phyloP scores from a whole-genome alignment of 2,888 invertebrate genomes.

The Agrenia bidenticulata region DNA sequence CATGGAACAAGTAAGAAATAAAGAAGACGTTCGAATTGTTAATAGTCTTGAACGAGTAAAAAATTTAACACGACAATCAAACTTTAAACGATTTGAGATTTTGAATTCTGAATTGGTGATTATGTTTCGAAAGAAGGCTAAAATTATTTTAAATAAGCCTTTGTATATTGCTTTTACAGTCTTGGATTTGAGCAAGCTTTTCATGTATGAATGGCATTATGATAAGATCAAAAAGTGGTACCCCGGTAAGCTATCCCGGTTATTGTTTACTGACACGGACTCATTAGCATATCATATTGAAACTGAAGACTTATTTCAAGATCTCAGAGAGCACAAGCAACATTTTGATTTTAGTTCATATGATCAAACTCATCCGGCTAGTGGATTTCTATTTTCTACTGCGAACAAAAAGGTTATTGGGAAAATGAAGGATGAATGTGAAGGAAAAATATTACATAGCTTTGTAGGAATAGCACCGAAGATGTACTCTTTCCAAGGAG shows the following conservation, averaged over 20 bases:
- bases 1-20: too few relatives aligned
- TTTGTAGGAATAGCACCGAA: slow-evolving; percentile 48
- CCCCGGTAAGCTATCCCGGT: slow-evolving; percentile 5
- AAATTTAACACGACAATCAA: not conserved
- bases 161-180: slow-evolving; percentile 22
- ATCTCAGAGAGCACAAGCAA: slow-evolving; percentile 9
- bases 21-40: too few relatives aligned
- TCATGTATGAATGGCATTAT: slow-evolving; percentile 27
- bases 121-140: not conserved
- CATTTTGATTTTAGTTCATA: slow-evolving; percentile 38
- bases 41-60: too few relatives aligned
- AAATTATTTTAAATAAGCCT: too few relatives aligned
- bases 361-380: slow-evolving; percentile 11
- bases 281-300: slow-evolving; percentile 37
- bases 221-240: slow-evolving; percentile 30
- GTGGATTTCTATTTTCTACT: slow-evolving; percentile 10
- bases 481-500: slow-evolving; percentile 23
- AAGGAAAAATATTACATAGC: slow-evolving; percentile 33
- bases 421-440: slow-evolving; percentile 52
- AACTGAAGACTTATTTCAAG: slow-evolving; percentile 28
- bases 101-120: not conserved
- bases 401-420: slow-evolving; percentile 49
- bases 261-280: slow-evolving; percentile 35
- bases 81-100: slow-evolving; percentile 22
- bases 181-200: slow-evolving; percentile 25